phyloP scores from a whole-genome alignment of 2,797 vertebrate genomes.

The Danio aesculapii region DNA sequence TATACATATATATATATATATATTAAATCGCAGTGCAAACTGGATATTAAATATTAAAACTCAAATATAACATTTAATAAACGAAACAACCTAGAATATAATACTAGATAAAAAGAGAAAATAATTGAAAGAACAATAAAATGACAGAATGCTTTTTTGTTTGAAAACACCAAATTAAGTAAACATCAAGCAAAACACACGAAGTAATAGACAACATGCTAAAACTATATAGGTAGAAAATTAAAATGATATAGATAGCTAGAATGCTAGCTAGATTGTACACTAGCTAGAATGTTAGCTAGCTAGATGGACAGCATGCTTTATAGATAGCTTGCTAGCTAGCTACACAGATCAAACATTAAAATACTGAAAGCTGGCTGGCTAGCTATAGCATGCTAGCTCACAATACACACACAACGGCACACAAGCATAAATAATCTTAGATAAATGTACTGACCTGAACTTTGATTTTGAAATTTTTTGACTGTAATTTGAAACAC shows the following conservation, averaged over 20 bases:
- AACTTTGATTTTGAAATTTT: conserved; percentile 98
- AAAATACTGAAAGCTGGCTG: neutral
- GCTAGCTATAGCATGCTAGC: neutral
- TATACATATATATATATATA: no score
- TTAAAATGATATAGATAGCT: neutral
- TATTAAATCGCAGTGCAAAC: no score
- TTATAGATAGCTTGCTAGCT: neutral
- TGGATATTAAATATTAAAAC: no score
- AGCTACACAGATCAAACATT: neutral
- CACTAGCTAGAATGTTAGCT: neutral
- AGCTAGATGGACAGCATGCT: neutral
- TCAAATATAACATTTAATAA: no score
- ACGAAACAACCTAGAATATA: neutral
- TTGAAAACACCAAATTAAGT: neutral
- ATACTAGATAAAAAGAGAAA: neutral
- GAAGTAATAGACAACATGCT: neutral
- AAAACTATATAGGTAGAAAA: neutral
- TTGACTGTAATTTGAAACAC: conserved; percentile 87
- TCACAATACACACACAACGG: conserved; percentile 25
- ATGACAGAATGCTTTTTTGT: neutral
- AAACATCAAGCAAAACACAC: neutral
- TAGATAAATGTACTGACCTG: conserved; percentile 87
- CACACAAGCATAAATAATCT: conserved; percentile 34
- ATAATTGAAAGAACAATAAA: neutral
- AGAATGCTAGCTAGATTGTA: neutral